Conservation (phyloP, 2,797 vertebrate species). For the Nasua narica region DNA sequence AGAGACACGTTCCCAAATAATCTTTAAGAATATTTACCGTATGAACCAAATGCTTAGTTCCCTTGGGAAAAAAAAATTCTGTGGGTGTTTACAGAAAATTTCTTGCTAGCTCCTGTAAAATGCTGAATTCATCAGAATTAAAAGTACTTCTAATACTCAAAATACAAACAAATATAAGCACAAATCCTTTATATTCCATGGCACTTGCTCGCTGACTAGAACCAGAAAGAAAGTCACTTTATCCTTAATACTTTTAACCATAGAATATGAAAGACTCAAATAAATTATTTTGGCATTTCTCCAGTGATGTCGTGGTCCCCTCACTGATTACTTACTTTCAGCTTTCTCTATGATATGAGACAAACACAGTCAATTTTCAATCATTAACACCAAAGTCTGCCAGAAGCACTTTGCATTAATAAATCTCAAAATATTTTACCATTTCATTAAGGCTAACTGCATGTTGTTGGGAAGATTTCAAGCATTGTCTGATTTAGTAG, state of each 20-base stretch:
- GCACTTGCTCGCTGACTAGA: neutral
- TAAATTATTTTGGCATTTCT: neutral
- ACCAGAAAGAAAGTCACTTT: neutral
- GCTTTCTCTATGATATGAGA: neutral
- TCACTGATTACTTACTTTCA: neutral
- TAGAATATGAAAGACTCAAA: neutral
- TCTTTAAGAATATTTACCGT: neutral
- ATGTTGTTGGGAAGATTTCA: constrained; percentile 26
- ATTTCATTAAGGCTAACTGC: constrained; percentile 34
- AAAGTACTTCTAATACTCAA: neutral
- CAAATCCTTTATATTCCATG: neutral
- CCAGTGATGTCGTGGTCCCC: neutral
- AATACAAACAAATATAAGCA: neutral
- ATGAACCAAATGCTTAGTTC: constrained; percentile 3
- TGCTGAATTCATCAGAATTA: neutral
- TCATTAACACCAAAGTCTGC: constrained; percentile 24
- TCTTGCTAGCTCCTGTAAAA: neutral
- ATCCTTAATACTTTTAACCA: neutral
- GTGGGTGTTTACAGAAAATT: neutral
- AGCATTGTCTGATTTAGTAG: constrained; percentile 12
- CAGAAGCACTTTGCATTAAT: neutral
- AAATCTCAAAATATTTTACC: constrained; percentile 46
- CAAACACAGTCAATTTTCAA: neutral
- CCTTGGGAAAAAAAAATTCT: neutral
- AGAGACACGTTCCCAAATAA: neutral